Percentiles rank a stretch among this genome's conserved stretches.
Evolutionary conservation across 2,113 vertebrate genomes (phyloP).

Genomic region (Peromyscus polionotus): DNA sequence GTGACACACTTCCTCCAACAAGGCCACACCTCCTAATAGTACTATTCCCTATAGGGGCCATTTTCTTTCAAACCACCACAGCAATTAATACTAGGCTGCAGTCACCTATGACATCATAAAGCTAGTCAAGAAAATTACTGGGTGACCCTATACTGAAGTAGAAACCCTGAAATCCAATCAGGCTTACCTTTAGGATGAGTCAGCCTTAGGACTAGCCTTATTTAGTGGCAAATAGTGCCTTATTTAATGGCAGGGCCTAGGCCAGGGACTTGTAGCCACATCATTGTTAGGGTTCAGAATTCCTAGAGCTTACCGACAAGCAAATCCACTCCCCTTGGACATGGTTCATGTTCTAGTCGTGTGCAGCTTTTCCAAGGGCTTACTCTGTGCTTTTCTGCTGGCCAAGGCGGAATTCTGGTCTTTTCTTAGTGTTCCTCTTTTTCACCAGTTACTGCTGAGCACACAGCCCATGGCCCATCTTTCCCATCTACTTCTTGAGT

Average conservation of each 20-base stretch:
- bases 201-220: neutral
- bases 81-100: neutral
- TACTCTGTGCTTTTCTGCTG: neutral
- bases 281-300: neutral
- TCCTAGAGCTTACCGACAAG: constrained; percentile 35
- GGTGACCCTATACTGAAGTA: neutral
- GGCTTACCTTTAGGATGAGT: neutral
- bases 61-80: neutral
- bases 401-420: neutral
- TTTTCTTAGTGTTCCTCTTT: neutral
- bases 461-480: neutral
- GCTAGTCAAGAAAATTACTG: constrained; percentile 7
- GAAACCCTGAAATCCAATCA: neutral
- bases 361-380: neutral
- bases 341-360: neutral
- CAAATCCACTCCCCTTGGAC: neutral
- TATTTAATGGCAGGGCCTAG: neutral
- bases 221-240: neutral
- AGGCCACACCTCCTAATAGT: neutral
- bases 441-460: neutral
- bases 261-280: neutral
- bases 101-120: neutral
- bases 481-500: neutral
- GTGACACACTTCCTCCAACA: neutral
- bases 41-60: neutral